Conservation (phyloP, 1,140 invertebrate genomes). For the Gryon sp. region DNA sequence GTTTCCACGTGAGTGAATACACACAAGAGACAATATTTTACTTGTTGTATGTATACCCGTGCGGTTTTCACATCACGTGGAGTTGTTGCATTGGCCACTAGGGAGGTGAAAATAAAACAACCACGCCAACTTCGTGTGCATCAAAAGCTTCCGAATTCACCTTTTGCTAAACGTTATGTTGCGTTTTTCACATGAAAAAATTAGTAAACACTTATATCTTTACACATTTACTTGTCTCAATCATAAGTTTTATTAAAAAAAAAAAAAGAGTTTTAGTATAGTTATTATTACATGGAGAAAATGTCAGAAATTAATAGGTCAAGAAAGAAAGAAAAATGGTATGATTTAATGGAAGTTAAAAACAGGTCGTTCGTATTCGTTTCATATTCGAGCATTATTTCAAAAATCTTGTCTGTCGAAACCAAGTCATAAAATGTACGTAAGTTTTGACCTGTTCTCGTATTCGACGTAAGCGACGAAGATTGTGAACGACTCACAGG, state of each 20-base stretch:
- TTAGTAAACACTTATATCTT: neutral
- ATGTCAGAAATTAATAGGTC: no score
- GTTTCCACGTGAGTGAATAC: conserved; percentile 56
- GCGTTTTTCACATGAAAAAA: conserved; percentile 27
- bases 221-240: no score
- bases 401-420: conserved; percentile 16
- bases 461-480: conserved; percentile 36
- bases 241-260: no score
- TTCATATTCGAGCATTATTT: conserved; percentile 15
- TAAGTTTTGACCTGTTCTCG: conserved; percentile 12
- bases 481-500: no score
- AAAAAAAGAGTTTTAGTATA: no score
- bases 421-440: conserved; percentile 36
- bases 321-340: no score
- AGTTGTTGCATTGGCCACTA: conserved; percentile 58
- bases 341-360: no score
- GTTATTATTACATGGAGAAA: no score
- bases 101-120: conserved; percentile 46
- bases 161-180: conserved; percentile 9
- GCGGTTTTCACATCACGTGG: conserved; percentile 30
- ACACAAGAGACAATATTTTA: conserved; percentile 64
- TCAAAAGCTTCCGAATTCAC: conserved; percentile 28
- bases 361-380: conserved; percentile 22
- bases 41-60: conserved; percentile 51
- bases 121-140: conserved; percentile 24